A percentile compares a stretch with the other conserved stretches of the same genome.
Conservation (phyloP, 2,888 invertebrate genomes). For the Acanthacorydalis orientalis region DNA sequence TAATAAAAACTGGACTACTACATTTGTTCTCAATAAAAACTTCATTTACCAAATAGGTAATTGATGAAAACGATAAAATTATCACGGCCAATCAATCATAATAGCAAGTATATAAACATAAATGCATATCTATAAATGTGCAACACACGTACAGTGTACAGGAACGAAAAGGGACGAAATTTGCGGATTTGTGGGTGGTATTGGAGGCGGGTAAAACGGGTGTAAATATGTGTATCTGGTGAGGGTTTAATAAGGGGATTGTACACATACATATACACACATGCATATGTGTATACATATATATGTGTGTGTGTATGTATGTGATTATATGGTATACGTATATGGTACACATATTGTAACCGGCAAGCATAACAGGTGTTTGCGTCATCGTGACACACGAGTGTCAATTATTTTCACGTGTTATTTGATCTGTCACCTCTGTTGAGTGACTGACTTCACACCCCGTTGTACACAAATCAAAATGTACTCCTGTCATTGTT, state of each 20-base stretch:
- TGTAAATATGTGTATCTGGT: neutral
- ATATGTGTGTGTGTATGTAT: neutral
- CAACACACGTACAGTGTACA: too few relatives aligned
- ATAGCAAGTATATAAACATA: too few relatives aligned
- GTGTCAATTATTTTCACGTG: constrained; percentile 6
- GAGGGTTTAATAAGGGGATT: neutral
- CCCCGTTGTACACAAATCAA: too few relatives aligned
- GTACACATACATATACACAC: neutral
- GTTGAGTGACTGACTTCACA: neutral
- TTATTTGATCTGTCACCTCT: constrained; percentile 4
- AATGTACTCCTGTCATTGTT: too few relatives aligned
- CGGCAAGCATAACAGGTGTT: constrained; percentile 1
- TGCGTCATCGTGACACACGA: constrained; percentile 1
- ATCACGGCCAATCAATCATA: too few relatives aligned
- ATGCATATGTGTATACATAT: neutral
- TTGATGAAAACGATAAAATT: too few relatives aligned
- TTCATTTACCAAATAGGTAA: too few relatives aligned
- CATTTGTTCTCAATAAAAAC: too few relatives aligned
- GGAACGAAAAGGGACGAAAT: neutral
- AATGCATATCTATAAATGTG: too few relatives aligned
- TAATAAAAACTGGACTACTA: too few relatives aligned
- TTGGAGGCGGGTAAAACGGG: neutral
- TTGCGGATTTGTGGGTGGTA: neutral
- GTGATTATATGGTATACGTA: too few relatives aligned
- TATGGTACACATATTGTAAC: neutral